Evolutionary conservation across 2,113 vertebrate species (phyloP).

Genomic region (Mastomys coucha): DNA sequence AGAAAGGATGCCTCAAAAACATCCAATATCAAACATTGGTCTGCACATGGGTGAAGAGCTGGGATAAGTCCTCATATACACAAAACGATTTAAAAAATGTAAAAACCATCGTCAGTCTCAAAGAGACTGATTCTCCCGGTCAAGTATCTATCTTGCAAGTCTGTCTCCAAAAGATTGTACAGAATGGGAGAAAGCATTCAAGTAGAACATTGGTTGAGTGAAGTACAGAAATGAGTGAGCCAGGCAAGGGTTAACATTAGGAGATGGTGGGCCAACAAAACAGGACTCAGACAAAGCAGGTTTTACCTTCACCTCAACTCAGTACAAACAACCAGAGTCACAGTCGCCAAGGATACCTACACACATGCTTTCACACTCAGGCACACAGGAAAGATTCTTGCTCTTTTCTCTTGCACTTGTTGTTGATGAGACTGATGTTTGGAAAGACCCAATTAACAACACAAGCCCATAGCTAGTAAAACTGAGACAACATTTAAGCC

Average conservation of each 20-base stretch:
- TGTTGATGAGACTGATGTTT: not conserved
- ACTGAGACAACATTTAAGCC: not conserved
- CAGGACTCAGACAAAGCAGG: too few relatives aligned
- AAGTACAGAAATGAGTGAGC: not conserved
- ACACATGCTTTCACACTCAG: not conserved
- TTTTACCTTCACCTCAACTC: not conserved
- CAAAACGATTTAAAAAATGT: not conserved
- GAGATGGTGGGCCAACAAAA: not conserved
- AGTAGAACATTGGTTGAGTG: not conserved
- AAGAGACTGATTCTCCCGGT: not conserved
- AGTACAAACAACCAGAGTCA: not conserved
- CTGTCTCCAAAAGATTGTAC: not conserved
- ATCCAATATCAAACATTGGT: not conserved
- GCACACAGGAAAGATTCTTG: not conserved
- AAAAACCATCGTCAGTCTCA: not conserved
- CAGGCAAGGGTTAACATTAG: not conserved
- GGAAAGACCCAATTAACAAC: slow-evolving; percentile 1
- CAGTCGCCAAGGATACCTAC: not conserved
- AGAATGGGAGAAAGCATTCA: not conserved
- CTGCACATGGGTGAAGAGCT: not conserved
- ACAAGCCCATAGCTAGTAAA: not conserved
- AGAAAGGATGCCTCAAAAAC: not conserved
- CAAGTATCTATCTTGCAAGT: not conserved
- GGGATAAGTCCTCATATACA: not conserved
- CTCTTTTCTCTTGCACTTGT: not conserved